Percentiles rank a stretch among this genome's conserved stretches.
Conservation (phyloP, 2,797 vertebrate species). For the Paramormyrops hopkinsi region DNA sequence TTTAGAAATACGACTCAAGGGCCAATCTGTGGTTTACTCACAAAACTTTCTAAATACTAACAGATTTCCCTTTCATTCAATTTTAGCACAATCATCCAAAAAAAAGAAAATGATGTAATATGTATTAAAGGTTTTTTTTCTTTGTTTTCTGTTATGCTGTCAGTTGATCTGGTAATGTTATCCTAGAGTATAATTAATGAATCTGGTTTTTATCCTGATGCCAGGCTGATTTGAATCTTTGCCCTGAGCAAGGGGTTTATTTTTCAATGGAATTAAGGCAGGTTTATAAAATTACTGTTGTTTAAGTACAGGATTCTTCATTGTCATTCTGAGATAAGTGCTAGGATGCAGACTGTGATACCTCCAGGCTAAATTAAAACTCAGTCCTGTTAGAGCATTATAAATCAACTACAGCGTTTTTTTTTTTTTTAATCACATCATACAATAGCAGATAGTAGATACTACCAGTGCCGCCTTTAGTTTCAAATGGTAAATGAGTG, state of each 20-base stretch:
- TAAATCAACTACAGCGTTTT: neutral
- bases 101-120: neutral
- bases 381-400: neutral
- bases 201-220: neutral
- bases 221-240: neutral
- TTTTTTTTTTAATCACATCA: too few relatives aligned
- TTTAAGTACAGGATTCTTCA: conserved; percentile 1
- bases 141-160: neutral
- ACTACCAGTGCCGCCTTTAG: neutral
- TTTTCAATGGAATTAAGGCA: neutral
- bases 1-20: neutral
- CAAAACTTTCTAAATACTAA: neutral
- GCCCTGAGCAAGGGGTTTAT: neutral
- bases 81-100: neutral
- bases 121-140: neutral
- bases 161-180: neutral
- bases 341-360: neutral
- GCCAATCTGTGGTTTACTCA: neutral
- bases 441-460: neutral
- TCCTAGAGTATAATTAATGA: neutral
- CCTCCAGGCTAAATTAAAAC: neutral
- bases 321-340: neutral
- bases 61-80: conserved; percentile 9
- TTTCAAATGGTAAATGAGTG: neutral
- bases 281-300: conserved; percentile 1